Evolutionary conservation across 2,113 vertebrate species (phyloP), one percentile per base, ranked within the genome.

Genomic region (Prionailurus viverrinus): DNA sequence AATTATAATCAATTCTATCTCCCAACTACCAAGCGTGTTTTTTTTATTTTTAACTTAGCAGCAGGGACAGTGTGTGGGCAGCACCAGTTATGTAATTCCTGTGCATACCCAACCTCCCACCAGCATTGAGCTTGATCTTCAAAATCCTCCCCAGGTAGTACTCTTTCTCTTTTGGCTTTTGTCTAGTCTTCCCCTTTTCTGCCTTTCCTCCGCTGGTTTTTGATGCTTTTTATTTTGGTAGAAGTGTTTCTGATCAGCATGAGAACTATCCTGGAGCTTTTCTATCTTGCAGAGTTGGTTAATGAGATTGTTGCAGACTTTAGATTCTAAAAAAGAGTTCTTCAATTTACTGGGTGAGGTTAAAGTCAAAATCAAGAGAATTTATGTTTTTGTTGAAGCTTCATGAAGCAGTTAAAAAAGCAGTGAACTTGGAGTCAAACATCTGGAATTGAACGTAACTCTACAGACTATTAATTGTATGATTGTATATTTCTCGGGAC

Each of bases 321-420:
- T 45, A 18, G 21, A 79, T 65, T 66, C 55, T 73, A 55, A 85
- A 97, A 95, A 7, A 48, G 61, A 68, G 80, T 81, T 87, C 78
- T 86, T 98, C 61, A 97, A 71, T 98, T 89, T 97, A 96, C 95
- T 95, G 97, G 39, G 21, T 69, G 51, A 92, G 10, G 51, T 51
- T 96, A 89, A 63, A 95, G 63, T 86, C 45, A 85, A 78, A 91
- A 90, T 91, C 41, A 78, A 92, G 29, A 91, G 3, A 81, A 80
- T 63, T 79, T 74, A 39, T 76, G 6, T 86, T 95, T 95, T 79
- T 58, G 18, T 65, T 80, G 8, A 94, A 92, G 9, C 65, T 73
- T 7, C 48, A 7, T 92, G 63, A 41, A 21, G 51, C 48, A 41
- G 23, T 76, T 86, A 45, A 36, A 74, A 94, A 94, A 29, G 2